These are phyloP conservation scores for Lepidurus couesii DNA, from an alignment of 1,140 invertebrate genomes.

Conservation along the genomic window DNA sequence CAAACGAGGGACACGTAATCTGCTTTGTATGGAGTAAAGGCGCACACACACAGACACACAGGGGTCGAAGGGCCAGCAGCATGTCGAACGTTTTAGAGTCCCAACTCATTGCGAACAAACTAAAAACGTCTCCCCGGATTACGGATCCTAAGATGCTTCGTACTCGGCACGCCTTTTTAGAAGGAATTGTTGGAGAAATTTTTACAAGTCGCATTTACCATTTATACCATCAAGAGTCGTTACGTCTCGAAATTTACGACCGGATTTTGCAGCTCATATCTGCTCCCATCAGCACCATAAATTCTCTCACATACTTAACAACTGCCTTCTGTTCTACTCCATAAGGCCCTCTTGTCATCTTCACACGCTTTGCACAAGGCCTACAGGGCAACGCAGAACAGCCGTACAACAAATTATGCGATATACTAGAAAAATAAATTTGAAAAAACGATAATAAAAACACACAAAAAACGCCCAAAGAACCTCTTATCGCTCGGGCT, in stretches of 20 bases:
- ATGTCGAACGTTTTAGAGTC: too few species aligned
- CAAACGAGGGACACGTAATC: background rate
- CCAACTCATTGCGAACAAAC: too few species aligned
- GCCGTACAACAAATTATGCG: background rate
- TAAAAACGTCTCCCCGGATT: too few species aligned
- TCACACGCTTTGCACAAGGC: background rate
- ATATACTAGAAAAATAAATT: too few species aligned
- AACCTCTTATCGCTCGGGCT: too few species aligned
- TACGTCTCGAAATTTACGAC: background rate
- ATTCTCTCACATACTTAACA: constrained; percentile 11
- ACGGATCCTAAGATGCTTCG: too few species aligned
- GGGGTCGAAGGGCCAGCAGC: too few species aligned
- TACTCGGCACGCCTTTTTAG: too few species aligned
- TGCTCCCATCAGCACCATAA: constrained; percentile 3
- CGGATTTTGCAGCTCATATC: background rate
- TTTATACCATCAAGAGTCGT: background rate
- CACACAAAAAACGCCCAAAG: too few species aligned
- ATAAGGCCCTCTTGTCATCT: constrained; percentile 12
- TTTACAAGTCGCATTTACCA: too few species aligned
- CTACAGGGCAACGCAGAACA: background rate
- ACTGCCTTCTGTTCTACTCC: constrained; percentile 14
- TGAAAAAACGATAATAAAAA: too few species aligned
- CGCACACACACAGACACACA: background rate
- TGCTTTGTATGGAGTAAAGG: background rate
- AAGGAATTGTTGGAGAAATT: too few species aligned